These are phyloP conservation scores for Perodicticus potto DNA, from an alignment of 2,797 vertebrate species.

Conservation along the genomic window DNA sequence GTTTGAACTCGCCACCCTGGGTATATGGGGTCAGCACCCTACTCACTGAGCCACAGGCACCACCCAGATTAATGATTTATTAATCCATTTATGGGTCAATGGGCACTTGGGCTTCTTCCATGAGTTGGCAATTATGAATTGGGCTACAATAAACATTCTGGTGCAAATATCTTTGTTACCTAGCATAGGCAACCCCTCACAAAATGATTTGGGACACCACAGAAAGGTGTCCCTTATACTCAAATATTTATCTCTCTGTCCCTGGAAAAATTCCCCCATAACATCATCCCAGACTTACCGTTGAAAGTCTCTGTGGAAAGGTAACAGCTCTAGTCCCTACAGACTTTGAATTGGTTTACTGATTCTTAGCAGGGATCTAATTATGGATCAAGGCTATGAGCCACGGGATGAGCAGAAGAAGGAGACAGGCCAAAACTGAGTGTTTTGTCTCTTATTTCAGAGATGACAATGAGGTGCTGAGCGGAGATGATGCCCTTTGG, in stretches of 20 bases:
- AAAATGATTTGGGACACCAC: background rate
- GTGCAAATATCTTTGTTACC: background rate
- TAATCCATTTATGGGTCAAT: no score
- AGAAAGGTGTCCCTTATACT: background rate
- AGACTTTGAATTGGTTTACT: background rate
- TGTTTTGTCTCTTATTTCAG: constrained; percentile 36
- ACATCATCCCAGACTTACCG: background rate
- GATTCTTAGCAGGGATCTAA: background rate
- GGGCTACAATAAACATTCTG: no score
- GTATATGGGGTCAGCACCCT: no score
- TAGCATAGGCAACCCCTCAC: background rate
- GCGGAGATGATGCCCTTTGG: background rate
- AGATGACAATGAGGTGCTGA: background rate
- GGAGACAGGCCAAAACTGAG: background rate
- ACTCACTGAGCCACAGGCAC: no score
- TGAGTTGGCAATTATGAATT: no score
- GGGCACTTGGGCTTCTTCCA: no score
- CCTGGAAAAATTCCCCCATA: background rate
- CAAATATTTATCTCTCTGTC: background rate
- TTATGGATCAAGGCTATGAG: background rate
- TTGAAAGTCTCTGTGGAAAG: background rate
- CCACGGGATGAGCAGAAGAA: background rate
- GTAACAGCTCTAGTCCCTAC: background rate
- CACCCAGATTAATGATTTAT: no score
- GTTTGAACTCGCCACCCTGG: no score